phyloP scores from a whole-genome alignment of 2,888 invertebrate genomes.

The Mycalesis mineus region DNA sequence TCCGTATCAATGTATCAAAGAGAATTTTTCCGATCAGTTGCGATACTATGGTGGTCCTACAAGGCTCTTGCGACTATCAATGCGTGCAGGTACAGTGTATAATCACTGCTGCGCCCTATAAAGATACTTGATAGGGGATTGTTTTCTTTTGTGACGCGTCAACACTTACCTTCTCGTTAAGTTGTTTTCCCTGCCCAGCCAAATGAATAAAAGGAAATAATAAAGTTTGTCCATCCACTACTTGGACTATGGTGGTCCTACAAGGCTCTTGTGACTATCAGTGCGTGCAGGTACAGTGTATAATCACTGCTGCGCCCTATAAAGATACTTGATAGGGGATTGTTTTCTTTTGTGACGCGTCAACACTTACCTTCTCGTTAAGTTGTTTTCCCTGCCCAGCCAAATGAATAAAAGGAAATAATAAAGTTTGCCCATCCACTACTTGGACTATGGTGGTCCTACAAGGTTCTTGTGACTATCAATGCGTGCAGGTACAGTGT shows the following conservation, averaged over 20 bases:
- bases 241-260: background rate
- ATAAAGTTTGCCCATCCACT: no score
- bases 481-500: slow-evolving; percentile 14
- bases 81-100: slow-evolving; percentile 15
- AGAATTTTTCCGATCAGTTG: background rate
- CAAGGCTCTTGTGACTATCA: slow-evolving; percentile 8
- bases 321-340: slow-evolving; percentile 16
- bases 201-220: no score
- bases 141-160: no score
- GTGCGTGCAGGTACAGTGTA: slow-evolving; percentile 15
- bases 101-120: slow-evolving; percentile 13
- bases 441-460: background rate
- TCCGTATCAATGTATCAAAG: background rate
- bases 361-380: no score
- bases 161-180: no score
- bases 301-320: slow-evolving; percentile 13
- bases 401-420: no score
- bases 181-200: no score
- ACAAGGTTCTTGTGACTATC: slow-evolving; percentile 7
- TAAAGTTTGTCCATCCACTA: no score
- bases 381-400: no score
- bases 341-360: no score
- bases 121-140: slow-evolving; percentile 17
- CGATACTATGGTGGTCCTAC: background rate
- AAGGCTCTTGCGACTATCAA: slow-evolving; percentile 9